Evolutionary conservation across 1,140 invertebrate genomes (phyloP), one percentile per base, ranked within the genome.

Genomic region (Calosoma granatense): DNA sequence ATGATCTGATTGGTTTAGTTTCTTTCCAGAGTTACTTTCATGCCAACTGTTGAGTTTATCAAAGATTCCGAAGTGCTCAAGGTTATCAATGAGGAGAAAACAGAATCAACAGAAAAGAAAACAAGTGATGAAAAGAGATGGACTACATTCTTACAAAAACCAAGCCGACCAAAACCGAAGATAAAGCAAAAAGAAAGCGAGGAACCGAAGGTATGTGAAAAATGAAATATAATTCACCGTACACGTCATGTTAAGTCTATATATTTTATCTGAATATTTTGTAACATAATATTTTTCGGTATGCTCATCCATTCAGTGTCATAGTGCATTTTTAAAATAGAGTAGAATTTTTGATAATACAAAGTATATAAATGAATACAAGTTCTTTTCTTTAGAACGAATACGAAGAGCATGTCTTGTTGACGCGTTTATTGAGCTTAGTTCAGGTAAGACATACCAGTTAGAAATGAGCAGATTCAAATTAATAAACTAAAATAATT

Each of bases 101-200:
- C 69, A 51, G 74, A 74, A 60, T 69, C 69, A 1, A 69, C 65
- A 59, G 68, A 68, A 20, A 76, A 80, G 52, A 77, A 76, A 41
- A 74, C 75, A 23, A 72, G 79, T 17, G 76, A 82, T 58, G 78
- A 80, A 53, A 79, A 76, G 47, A 82, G 77, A 56, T 82, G 76
- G 65, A 84, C 85, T n/a, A 85, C 83, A 12, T 87, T 87, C 63
- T 66, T 87, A 30, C 81, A 85, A 64, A 84, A 82, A 60, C 85
- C 85, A 1, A 75, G 80, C 60, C 72, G 82, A 20, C 81, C 83
- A 0, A 74, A 80, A 26, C 83, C 83, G 0, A 74, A 67, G 56
- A 71, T 72, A 1, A 79, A 77, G 57, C 71, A 66, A 36, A 55
- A 63, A 26, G 61, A 62, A 51, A n/a, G 14, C 22, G 61, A 70